Evolutionary conservation across 1,140 invertebrate species (phyloP), one percentile per base, ranked within the genome.

Genomic region (Drosophila melanica): DNA sequence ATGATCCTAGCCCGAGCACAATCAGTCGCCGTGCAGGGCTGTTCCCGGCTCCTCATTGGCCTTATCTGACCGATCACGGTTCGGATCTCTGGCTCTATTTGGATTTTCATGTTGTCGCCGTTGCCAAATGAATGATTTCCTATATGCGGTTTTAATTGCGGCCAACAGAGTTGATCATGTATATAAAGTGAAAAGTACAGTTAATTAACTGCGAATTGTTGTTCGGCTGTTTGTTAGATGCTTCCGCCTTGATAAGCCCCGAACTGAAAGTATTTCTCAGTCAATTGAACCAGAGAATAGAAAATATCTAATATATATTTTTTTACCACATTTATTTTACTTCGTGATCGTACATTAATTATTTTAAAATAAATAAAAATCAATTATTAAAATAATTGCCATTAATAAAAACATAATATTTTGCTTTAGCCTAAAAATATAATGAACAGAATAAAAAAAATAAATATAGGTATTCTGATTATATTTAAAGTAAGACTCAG

Each of bases 121-220:
- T 89, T 90, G 79, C 75, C 84, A 82, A 89, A 72, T 75, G 85
- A 89, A 78, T 85, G 86, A 75, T 80, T 85, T 86, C 53, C 68
- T 77, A 66, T 77, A 66, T 90, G 85, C 72, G 81, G 81, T 90
- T 90, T 81, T 86, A 90, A 90, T 90, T 90, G 87, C 73, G 54
- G 71, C 73, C 70, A 37, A 60, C 47, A 27, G 59, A 75, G 47
- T 44, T 81, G 58, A 60, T 57, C 59, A 71, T 51, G 50, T 41
- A 11, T 41, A 14, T 18, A 35, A 59, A 45, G 62, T 54, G 57
- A 59, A 74, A 84, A 72, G 82, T 80, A 63, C 59, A 66, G 69
- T 86, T 86, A 89, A 89, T 89, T 89, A 90, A 67, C 77, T 79
- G 77, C 67, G 77, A 89, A 90, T 90, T 84, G 76, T 89, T 82